Evolutionary conservation across 2,797 vertebrate species (phyloP).

Genomic region (Anableps anableps): DNA sequence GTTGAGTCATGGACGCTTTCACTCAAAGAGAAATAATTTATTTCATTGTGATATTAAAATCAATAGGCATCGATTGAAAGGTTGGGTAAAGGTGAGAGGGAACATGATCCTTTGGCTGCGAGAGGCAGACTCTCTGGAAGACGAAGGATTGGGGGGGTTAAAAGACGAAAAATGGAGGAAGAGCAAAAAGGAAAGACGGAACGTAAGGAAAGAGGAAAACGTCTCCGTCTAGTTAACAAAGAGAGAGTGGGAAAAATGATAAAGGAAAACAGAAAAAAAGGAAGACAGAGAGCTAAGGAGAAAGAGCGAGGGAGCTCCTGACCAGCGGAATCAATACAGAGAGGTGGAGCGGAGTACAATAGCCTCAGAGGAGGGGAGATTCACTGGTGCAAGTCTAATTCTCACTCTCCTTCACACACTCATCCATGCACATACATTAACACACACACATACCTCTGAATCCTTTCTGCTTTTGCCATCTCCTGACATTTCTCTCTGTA

Average conservation of each 20-base stretch:
- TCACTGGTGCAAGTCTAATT: slow-evolving; percentile 94
- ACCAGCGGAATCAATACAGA: slow-evolving; percentile 81
- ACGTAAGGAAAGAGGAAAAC: slow-evolving; percentile 26
- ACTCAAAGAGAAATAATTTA: slow-evolving; percentile 78
- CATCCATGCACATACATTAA: slow-evolving; percentile 46
- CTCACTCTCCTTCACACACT: slow-evolving; percentile 70
- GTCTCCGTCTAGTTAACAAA: slow-evolving; percentile 65
- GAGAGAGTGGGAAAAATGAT: slow-evolving; percentile 35
- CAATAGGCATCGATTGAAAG: slow-evolving; percentile 79
- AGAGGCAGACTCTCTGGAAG: slow-evolving; percentile 59
- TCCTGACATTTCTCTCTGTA: slow-evolving; percentile 76
- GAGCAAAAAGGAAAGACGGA: background rate
- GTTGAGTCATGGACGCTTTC: slow-evolving; percentile 35
- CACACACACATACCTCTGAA: slow-evolving; percentile 40
- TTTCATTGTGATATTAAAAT: slow-evolving; percentile 84
- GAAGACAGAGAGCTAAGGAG: slow-evolving; percentile 34
- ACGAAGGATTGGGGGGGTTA: background rate
- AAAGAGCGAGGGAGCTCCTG: slow-evolving; percentile 59
- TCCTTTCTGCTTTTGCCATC: slow-evolving; percentile 67
- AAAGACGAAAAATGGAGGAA: background rate
- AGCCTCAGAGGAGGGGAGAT: slow-evolving; percentile 90
- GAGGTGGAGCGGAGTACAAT: slow-evolving; percentile 86
- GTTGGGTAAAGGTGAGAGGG: slow-evolving; percentile 79
- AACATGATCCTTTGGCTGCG: slow-evolving; percentile 73
- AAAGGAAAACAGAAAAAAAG: slow-evolving; percentile 39